These are phyloP conservation scores for Temnothorax nylanderi DNA, from an alignment of 1,140 invertebrate species.

Conservation along the genomic window DNA sequence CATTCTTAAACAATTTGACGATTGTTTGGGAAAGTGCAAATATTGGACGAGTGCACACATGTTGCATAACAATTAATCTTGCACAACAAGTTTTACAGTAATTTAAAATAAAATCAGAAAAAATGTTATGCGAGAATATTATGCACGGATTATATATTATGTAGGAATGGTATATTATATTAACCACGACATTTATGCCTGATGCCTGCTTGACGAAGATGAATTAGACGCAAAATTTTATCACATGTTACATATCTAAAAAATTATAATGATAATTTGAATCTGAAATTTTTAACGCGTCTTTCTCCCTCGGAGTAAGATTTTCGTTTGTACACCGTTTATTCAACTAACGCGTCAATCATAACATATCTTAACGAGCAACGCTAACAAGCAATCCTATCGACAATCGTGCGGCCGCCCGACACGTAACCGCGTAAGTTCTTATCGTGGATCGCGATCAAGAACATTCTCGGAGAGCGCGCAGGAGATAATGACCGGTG, in stretches of 20 bases:
- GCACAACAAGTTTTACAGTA: not conserved
- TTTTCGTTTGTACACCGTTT: not conserved
- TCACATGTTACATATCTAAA: not conserved
- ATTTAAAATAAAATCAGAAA: not conserved
- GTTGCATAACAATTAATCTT: not conserved
- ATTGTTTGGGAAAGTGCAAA: not conserved
- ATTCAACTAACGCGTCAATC: not conserved
- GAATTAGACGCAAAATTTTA: not conserved
- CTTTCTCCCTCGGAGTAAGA: not conserved
- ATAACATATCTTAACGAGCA: conserved; percentile 9
- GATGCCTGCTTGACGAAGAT: not conserved
- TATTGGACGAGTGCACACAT: not conserved
- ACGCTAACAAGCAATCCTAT: not conserved
- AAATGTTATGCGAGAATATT: not conserved
- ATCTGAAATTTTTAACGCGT: not conserved
- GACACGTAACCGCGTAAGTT: not conserved
- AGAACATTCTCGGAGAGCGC: conserved; percentile 33
- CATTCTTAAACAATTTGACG: not conserved
- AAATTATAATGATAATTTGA: not conserved
- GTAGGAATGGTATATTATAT: not conserved
- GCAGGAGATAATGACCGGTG: conserved; percentile 43
- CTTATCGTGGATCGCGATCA: conserved; percentile 24
- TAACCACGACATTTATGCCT: not conserved
- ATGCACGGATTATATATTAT: no score
- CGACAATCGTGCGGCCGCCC: not conserved